Conservation (phyloP, 2,113 vertebrate genomes). For the Brachyistius frenatus region DNA sequence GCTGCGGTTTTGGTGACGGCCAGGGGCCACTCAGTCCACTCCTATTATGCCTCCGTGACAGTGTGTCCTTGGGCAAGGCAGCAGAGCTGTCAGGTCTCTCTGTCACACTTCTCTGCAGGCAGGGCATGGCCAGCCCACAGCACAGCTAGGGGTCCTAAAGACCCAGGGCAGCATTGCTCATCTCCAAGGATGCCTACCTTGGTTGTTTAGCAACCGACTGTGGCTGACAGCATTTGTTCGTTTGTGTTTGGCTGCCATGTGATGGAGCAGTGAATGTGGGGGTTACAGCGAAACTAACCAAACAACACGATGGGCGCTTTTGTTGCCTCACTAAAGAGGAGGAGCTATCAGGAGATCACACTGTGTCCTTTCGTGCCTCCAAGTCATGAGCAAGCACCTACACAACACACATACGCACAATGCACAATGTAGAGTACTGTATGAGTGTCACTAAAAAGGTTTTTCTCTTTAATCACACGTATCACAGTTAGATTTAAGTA, state of each 20-base stretch:
- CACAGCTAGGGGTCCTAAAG: constrained; percentile 82
- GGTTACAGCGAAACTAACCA: constrained; percentile 71
- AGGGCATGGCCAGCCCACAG: constrained; percentile 70
- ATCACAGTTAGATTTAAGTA: neutral
- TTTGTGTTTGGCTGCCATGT: constrained; percentile 65
- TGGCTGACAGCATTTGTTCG: constrained; percentile 55
- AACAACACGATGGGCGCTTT: constrained; percentile 75
- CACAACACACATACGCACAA: constrained; percentile 20
- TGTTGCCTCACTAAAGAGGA: constrained; percentile 66
- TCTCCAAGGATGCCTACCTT: constrained; percentile 79
- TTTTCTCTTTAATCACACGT: neutral
- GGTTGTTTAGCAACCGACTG: constrained; percentile 81
- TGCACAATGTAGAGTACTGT: neutral
- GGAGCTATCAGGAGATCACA: constrained; percentile 59
- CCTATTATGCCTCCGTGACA: constrained; percentile 80
- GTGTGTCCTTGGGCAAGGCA: constrained; percentile 81
- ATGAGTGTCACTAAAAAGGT: neutral
- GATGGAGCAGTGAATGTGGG: constrained; percentile 53
- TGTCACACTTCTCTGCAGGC: constrained; percentile 85
- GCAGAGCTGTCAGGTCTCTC: constrained; percentile 82
- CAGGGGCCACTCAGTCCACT: constrained; percentile 66
- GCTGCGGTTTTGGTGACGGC: constrained; percentile 69
- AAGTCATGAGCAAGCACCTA: constrained; percentile 33
- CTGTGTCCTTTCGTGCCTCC: constrained; percentile 54
- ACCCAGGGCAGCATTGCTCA: constrained; percentile 51